Conservation (phyloP, 1,140 invertebrate genomes). For the Archivesica marissinica region DNA sequence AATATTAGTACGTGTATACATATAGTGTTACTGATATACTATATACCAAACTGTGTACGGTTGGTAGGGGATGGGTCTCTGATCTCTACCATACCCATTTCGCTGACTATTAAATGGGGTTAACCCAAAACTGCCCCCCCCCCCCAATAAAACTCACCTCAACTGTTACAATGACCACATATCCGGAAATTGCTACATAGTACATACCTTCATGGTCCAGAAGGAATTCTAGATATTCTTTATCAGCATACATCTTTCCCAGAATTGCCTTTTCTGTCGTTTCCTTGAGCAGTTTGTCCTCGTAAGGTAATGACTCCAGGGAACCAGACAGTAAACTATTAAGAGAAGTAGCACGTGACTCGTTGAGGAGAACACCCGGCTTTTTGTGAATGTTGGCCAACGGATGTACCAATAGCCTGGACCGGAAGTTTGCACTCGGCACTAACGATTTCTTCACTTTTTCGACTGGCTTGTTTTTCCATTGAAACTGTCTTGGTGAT, state of each 20-base stretch:
- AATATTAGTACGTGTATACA: no score
- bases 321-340: slow-evolving; percentile 27
- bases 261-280: slow-evolving; percentile 41
- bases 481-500: slow-evolving; percentile 46
- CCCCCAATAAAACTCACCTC: no score
- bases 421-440: slow-evolving; percentile 54
- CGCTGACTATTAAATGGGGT: no score
- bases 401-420: slow-evolving; percentile 24
- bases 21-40: no score
- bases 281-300: slow-evolving; percentile 37
- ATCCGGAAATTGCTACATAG: no score
- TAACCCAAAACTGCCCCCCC: no score
- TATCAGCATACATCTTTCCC: slow-evolving; percentile 53
- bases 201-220: slow-evolving; percentile 46
- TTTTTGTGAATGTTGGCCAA: slow-evolving; percentile 35
- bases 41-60: no score
- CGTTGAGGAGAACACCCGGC: slow-evolving; percentile 4
- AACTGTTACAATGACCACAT: no score
- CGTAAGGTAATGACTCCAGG: slow-evolving; percentile 39
- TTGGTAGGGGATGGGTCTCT: no score
- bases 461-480: slow-evolving; percentile 39
- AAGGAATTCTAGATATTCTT: slow-evolving; percentile 50
- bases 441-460: slow-evolving; percentile 17
- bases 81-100: no score
- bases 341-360: slow-evolving; percentile 48